Conservation (phyloP, 2,888 invertebrate genomes). For the Phorcus lineatus region DNA sequence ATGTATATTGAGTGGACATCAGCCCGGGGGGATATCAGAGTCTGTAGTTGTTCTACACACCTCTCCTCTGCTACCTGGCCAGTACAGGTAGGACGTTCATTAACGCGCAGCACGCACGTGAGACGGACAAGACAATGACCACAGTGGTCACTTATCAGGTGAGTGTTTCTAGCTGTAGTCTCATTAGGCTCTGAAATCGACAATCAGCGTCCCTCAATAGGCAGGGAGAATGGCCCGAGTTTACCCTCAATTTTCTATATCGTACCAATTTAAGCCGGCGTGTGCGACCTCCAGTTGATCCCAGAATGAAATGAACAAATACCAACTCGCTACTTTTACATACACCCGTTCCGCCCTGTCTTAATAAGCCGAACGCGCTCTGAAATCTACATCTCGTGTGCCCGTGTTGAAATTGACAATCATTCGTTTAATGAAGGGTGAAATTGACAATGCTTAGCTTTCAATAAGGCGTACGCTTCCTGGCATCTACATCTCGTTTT, state of each 20-base stretch:
- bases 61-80: too few species aligned
- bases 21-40: too few species aligned
- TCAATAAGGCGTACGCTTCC: neutral
- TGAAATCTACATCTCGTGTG: neutral
- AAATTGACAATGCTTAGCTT: neutral
- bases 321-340: neutral
- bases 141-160: neutral
- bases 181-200: slow-evolving; percentile 1
- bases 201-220: neutral
- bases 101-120: neutral
- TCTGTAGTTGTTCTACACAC: too few species aligned
- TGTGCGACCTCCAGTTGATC: slow-evolving; percentile 2
- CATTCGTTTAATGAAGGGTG: neutral
- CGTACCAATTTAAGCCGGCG: neutral
- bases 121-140: neutral
- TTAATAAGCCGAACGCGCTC: neutral
- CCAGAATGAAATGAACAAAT: neutral
- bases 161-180: neutral
- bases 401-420: neutral
- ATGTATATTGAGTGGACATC: too few species aligned
- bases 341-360: neutral
- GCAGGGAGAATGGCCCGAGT: neutral
- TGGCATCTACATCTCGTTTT: neutral
- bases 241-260: neutral
- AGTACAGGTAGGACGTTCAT: neutral